Evolutionary conservation across 1,140 invertebrate genomes (phyloP).

Genomic region (Hormaphis cornu): DNA sequence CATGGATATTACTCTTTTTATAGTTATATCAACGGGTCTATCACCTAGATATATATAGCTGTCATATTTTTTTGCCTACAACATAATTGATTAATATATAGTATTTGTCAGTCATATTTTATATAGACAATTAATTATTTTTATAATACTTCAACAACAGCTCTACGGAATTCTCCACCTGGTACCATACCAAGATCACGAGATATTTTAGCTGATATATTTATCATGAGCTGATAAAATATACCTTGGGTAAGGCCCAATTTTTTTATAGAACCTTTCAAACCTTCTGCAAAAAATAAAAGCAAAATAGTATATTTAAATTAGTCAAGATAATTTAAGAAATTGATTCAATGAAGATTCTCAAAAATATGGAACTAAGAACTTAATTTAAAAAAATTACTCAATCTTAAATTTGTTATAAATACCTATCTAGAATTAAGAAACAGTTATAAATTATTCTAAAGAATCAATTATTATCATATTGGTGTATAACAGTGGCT

Average conservation of each 20-base stretch:
- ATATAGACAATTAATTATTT: not conserved
- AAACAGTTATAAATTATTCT: too few relatives aligned
- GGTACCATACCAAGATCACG: slow-evolving; percentile 93
- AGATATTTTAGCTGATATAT: slow-evolving; percentile 85
- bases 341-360: too few relatives aligned
- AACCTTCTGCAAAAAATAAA: slow-evolving; percentile 37
- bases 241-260: slow-evolving; percentile 76
- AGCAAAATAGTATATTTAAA: not conserved
- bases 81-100: not conserved
- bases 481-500: too few relatives aligned
- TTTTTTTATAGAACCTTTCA: slow-evolving; percentile 50
- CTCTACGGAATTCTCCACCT: slow-evolving; percentile 88
- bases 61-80: slow-evolving; percentile 65
- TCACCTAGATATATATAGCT: slow-evolving; percentile 84
- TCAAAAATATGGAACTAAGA: too few relatives aligned
- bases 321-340: too few relatives aligned
- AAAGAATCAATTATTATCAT: too few relatives aligned
- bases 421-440: too few relatives aligned
- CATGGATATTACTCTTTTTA: slow-evolving; percentile 70
- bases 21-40: slow-evolving; percentile 78
- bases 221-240: slow-evolving; percentile 82
- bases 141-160: slow-evolving; percentile 68
- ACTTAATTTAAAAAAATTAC: too few relatives aligned
- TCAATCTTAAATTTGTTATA: too few relatives aligned
- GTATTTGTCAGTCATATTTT: too few relatives aligned